Base-by-base conservation (phyloP, 1,140 invertebrate genomes). In the Hirudo medicinalis region DNA sequence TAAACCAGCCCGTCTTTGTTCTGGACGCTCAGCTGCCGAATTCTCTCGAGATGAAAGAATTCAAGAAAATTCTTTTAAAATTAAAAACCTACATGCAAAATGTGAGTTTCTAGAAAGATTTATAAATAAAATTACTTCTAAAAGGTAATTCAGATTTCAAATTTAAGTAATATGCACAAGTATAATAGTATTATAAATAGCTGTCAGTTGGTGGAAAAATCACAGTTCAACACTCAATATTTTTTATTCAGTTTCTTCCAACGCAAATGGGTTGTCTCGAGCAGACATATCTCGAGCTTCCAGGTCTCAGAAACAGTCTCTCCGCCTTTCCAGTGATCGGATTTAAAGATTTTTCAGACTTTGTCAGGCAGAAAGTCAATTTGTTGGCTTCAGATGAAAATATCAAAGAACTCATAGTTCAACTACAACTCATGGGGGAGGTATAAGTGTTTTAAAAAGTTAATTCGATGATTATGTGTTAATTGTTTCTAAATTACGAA, bases 341-440 rank as follows among this genome's bases (percentile, higher is more conserved):
- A 22, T 87, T 85, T 84, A 78, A 83, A 25, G 81, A 85, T 71
- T 89, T 90, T 79, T 82, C 85, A 49, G 84, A 87, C 25, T 79
- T 86, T 74, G 81, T 88, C 13, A 81, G 87, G 32, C 78, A 80
- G 66, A 84, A 88, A 73, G 85, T 90, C 3, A 90, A 90, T 80
- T 86, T 88, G 22, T 79, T 90, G 22, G 87, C 87, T n/a, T 85
- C 84, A n/a, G 87, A 88, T 74, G 85, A 87, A 19, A 87, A 89
- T 78, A 83, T 89, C 74, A 82, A 84, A 43, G 85, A 87, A 76
- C 78, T 89, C 17, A 82, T 89, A 19, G 83, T 86, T 75, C 87
- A 89, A 77, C 79, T 90, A 29, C 87, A 88, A 76, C 78, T 86
- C n/a, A 86, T 88, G 80, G 88, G 88, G 73, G 88, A 89, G 81